Base-by-base conservation (phyloP, 2,113 vertebrate genomes). In the Callipepla squamata region DNA sequence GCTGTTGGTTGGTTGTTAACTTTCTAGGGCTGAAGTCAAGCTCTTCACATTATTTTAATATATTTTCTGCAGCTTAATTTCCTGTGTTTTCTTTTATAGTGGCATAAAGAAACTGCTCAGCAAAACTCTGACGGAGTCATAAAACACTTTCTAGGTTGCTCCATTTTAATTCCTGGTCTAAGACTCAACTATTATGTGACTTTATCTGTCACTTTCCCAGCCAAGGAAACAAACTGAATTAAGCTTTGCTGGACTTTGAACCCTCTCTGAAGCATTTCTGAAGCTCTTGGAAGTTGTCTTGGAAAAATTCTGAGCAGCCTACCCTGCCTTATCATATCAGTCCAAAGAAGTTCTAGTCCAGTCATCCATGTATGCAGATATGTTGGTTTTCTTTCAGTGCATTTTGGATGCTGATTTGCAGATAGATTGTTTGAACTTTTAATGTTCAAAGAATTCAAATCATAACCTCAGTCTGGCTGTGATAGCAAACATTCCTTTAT, bases 61-160 rank as follows among this genome's bases (percentile, higher is more conserved):
- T 89, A 87, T 95, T 94, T 96, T 95, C 51, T 81, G 68, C 48
- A 81, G 62, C 81, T 96, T 95, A 89, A 97, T 97, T 97, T 97
- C 96, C 95, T 96, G 96, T 90, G 75, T 91, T 95, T 96, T 95
- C 88, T 95, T 95, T 94, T 96, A 95, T 85, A 90, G 92, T 83
- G 82, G 91, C 85, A 90, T 89, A 81, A 94, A 96, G 62, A 94
- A 91, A 92, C 36, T 68, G 58, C 58, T 70, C 58, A 83, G 66
- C 72, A 68, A 86, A 89, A 90, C 75, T 91, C 84, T 91, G 78
- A 89, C 59, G 23, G n/a, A 89, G 50, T 93, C 75, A 89, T 96
- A 92, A 93, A 96, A 94, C 78, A 92, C 83, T 93, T 90, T 87
- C 82, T 92, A 75, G 45, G 65, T 90, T 90, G 76, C 78, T 96